A percentile compares a stretch with the other conserved stretches of the same genome.
Evolutionary conservation across 2,113 vertebrate genomes (phyloP).

Genomic region (Regulus satrapa): DNA sequence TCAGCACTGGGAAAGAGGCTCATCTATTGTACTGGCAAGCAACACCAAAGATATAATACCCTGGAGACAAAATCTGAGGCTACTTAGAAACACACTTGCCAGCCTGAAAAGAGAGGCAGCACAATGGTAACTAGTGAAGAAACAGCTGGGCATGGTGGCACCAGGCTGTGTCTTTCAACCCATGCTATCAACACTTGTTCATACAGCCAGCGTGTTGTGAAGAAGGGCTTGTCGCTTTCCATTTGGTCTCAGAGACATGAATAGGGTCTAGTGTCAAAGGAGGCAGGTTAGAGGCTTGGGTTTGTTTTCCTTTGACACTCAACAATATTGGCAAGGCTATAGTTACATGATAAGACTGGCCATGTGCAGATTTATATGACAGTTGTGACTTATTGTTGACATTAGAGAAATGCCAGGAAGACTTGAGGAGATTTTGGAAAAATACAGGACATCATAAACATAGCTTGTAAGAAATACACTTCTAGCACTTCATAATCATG

Average conservation of each 20-base stretch:
- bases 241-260: slow-evolving; percentile 62
- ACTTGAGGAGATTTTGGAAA: neutral
- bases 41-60: slow-evolving; percentile 56
- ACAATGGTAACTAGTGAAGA: slow-evolving; percentile 62
- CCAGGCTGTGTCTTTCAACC: slow-evolving; percentile 72
- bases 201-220: slow-evolving; percentile 1
- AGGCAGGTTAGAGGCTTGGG: neutral
- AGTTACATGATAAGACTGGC: neutral
- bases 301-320: slow-evolving; percentile 2
- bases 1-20: slow-evolving; percentile 36
- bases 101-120: slow-evolving; percentile 17
- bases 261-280: slow-evolving; percentile 16
- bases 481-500: neutral
- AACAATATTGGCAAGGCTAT: slow-evolving; percentile 8
- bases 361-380: slow-evolving; percentile 2
- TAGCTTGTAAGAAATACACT: neutral
- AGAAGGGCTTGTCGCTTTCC: slow-evolving; percentile 52
- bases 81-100: slow-evolving; percentile 50
- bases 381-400: slow-evolving; percentile 5
- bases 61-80: slow-evolving; percentile 51
- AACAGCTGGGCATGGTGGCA: slow-evolving; percentile 69
- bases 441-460: neutral
- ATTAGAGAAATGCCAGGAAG: neutral
- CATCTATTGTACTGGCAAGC: slow-evolving; percentile 62
- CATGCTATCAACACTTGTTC: slow-evolving; percentile 62